These are phyloP conservation scores for Chaunax sp. DNA, from an alignment of 2,797 vertebrate species.

Conservation along the genomic window DNA sequence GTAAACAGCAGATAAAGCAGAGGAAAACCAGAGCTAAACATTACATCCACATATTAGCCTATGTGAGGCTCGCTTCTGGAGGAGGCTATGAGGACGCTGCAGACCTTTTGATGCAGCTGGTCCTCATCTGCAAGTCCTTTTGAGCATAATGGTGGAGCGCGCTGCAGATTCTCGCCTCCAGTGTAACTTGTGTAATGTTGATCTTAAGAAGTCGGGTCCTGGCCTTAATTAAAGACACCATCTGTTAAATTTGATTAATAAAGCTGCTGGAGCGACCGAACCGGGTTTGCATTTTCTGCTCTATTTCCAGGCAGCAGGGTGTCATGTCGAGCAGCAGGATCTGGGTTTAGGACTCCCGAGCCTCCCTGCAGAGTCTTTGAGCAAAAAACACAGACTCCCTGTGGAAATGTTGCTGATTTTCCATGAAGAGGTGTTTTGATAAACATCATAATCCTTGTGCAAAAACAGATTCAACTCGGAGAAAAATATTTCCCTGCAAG, in stretches of 20 bases:
- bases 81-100: conserved; percentile 33
- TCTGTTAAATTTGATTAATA: conserved; percentile 66
- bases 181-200: conserved; percentile 48
- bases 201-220: conserved; percentile 52
- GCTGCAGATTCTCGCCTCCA: conserved; percentile 49
- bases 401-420: neutral
- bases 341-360: conserved; percentile 8
- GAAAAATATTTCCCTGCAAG: neutral
- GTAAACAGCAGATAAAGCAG: conserved; percentile 74
- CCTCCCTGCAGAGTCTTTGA: conserved; percentile 25
- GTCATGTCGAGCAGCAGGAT: conserved; percentile 5
- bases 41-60: conserved; percentile 65
- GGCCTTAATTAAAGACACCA: conserved; percentile 69
- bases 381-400: conserved; percentile 21
- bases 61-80: conserved; percentile 26
- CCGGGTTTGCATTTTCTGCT: conserved; percentile 47
- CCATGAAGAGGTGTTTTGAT: neutral
- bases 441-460: neutral
- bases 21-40: conserved; percentile 66
- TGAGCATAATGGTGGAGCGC: conserved; percentile 60
- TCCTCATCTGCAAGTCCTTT: conserved; percentile 76
- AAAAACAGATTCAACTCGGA: neutral
- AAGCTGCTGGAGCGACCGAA: conserved; percentile 34
- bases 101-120: conserved; percentile 64
- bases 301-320: conserved; percentile 43